A percentile compares a stretch with the other conserved stretches of the same genome.
Conservation (phyloP, 2,888 invertebrate genomes). For the Hartigia nigra region DNA sequence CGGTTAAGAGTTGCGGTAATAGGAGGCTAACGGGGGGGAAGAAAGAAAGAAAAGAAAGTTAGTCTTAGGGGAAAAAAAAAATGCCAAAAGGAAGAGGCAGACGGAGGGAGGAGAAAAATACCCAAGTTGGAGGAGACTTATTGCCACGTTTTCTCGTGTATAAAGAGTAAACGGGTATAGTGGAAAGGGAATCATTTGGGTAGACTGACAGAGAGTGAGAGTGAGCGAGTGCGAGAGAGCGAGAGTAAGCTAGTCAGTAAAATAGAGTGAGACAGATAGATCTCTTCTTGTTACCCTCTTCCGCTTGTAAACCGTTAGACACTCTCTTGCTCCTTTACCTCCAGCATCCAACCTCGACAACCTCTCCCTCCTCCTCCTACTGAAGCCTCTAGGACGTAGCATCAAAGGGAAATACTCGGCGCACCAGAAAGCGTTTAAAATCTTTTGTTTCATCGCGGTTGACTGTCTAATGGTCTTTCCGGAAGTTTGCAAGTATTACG, state of each 20-base stretch:
- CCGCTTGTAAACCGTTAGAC: conserved; percentile 10
- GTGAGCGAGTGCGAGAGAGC: neutral
- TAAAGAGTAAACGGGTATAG: conserved; percentile 29
- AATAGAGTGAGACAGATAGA: neutral
- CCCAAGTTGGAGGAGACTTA: conserved; percentile 23
- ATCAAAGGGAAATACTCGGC: conserved; percentile 45
- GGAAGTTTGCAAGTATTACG: neutral
- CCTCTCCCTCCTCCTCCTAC: conserved; percentile 4
- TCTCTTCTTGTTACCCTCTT: conserved; percentile 1
- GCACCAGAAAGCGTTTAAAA: conserved; percentile 45
- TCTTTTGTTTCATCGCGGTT: conserved; percentile 41
- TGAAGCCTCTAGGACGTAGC: conserved; percentile 17
- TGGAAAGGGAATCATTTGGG: conserved; percentile 39
- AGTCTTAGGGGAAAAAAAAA: neutral
- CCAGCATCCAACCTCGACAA: neutral
- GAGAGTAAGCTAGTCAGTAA: neutral
- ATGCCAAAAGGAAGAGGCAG: neutral
- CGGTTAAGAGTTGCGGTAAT: neutral
- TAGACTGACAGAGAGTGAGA: conserved; percentile 21
- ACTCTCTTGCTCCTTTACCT: conserved; percentile 6
- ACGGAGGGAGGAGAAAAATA: conserved; percentile 4
- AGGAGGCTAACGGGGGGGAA: neutral
- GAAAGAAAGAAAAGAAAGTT: neutral
- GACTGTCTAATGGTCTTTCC: neutral
- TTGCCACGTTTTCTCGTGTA: conserved; percentile 41